Evolutionary conservation across 2,113 vertebrate species (phyloP), one percentile per base, ranked within the genome.

Genomic region (Callorhinus ursinus): DNA sequence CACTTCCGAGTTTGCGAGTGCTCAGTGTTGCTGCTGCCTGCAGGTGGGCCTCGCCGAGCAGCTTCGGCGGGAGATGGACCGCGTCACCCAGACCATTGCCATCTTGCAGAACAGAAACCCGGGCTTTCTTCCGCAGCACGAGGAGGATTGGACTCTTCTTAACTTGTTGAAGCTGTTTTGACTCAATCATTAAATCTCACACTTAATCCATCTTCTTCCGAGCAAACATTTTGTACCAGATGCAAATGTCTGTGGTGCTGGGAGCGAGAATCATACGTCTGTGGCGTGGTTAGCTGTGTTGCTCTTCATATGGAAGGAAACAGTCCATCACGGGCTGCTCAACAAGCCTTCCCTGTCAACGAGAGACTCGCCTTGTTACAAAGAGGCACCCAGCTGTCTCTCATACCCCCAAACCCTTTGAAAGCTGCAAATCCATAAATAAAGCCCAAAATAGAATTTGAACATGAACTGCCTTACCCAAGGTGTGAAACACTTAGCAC

Each of bases 271-370:
- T 3, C 1, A 1, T 2, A 4, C 2, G 1, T 24, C 42, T 46
- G 22, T 6, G 1, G 69, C 5, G 0, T 0, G 1, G 80, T 2
- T 15, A 0, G 26, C 1, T 0, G 13, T 0, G 71, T 13, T 0
- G 1, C 15, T 11, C 3, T 21, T 10, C 4, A 21, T 4, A 2
- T 3, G 5, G 2, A 31, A 42, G 36, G 86, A 51, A 18, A 2
- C 33, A 16, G 72, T 11, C 72, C 5, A 19, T 39, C 42, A 2
- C 4, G 1, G 15, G 4, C 21, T 2, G 8, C 12, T 26, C 77
- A 15, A 11, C 5, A 65, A 67, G 33, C 39, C 82, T 55, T 55
- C 24, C 63, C 31, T 4, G 67, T 85, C 71, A 26, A 36, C 0
- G 21, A 36, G 31, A 93, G 63, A 3, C 77, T 24, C 7, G 51